These are phyloP conservation scores for Butorides virescens DNA, from an alignment of 2,113 vertebrate genomes.

Conservation along the genomic window DNA sequence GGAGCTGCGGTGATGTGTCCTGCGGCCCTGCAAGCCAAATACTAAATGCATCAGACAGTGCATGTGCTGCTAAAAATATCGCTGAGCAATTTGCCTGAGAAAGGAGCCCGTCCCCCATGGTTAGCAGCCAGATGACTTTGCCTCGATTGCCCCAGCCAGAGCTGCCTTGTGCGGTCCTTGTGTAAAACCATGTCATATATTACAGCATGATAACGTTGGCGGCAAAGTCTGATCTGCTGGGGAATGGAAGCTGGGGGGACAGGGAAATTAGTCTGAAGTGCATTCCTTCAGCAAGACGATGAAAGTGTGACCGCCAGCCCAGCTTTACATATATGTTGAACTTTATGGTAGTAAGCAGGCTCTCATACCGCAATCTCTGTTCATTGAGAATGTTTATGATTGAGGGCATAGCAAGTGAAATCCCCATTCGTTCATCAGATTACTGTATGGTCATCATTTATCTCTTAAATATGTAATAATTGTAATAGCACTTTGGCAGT, in stretches of 20 bases:
- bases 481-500: not conserved
- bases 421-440: not conserved
- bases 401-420: not conserved
- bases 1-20: not conserved
- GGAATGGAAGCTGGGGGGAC: not conserved
- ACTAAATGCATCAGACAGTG: conserved; percentile 20
- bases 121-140: not conserved
- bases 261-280: not conserved
- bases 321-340: not conserved
- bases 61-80: conserved; percentile 32
- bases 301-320: not conserved
- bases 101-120: not conserved
- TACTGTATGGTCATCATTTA: not conserved
- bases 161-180: not conserved
- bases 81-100: not conserved
- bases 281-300: not conserved
- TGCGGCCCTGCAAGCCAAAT: not conserved
- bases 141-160: not conserved
- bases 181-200: not conserved
- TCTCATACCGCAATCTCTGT: not conserved
- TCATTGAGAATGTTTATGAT: not conserved
- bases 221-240: not conserved
- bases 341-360: not conserved
- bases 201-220: accelerated
- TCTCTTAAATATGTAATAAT: not conserved